Evolutionary conservation across 2,797 vertebrate genomes (phyloP), one percentile per base, ranked within the genome.

Genomic region (Neoniphon sammara): DNA sequence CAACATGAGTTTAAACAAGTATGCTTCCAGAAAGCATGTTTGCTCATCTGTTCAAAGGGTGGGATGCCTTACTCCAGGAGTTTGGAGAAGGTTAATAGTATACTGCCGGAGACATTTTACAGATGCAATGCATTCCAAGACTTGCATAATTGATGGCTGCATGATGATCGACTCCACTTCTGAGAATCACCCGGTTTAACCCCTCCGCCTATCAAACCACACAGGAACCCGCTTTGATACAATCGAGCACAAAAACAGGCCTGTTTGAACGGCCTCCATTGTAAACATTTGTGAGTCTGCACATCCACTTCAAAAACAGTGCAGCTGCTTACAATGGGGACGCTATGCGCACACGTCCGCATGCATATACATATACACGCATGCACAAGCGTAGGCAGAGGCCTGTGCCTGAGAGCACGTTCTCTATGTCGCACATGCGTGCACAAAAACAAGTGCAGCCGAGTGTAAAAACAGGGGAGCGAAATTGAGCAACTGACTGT

Each of bases 111-210:
- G 80, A 84, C 72, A 78, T 78, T 82, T 83, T 74, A 88, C 71
- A 81, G 71, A 84, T 81, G 78, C 75, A 58, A 7, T 83, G 70
- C 86, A 85, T 88, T 86, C 63, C 31, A 52, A 70, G 56, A 44
- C 10, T 56, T 86, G 77, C 75, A 87, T 83, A 77, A 84, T 76
- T 84, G 72, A 86, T 86, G 69, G 70, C 62, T 57, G 60, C 65
- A 55, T 18, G 66, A 56, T 64, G 70, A 72, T 36, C 47, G 65
- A 75, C 60, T 81, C 75, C 73, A 55, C 83, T 70, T 70, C 59
- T 0, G 67, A 82, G 63, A 80, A 62, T 87, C 72, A 81, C 73
- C 83, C 73, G 55, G 66, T 78, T 88, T 86, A 88, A 90, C 82
- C 82, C 70, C 71, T 69, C 66, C 10, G 0, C 69, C 62, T 61